Base-by-base conservation (phyloP, 1,140 invertebrate genomes). In the Ctenoplectra terminalis region DNA sequence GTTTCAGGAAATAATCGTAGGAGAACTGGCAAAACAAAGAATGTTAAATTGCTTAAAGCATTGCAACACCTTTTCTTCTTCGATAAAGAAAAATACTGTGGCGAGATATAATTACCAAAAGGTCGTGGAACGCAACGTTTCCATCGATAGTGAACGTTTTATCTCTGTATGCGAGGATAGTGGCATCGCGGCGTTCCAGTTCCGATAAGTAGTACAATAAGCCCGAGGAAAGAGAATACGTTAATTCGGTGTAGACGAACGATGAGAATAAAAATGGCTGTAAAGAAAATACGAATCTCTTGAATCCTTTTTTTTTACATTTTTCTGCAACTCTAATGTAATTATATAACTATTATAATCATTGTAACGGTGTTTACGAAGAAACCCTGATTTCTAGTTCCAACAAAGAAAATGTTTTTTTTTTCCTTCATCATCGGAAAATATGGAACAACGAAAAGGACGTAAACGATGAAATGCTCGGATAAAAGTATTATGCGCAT, bases 21-120 rank as follows among this genome's bases (percentile, higher is more conserved):
- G n/a, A 15, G 23, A 60, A 9, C 56, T 80, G 23, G 29, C 1
- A 34, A 61, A 61, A 23, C 29, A 31, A 2, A 1, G 13, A 34
- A 17, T 20, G 0, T 48, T 48, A 20, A 2, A n/a, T n/a, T n/a
- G n/a, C n/a, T n/a, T n/a, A n/a, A n/a, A n/a, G n/a, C n/a, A n/a
- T n/a, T n/a, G n/a, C n/a, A n/a, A n/a, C n/a, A n/a, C n/a, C n/a
- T n/a, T n/a, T n/a, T n/a, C n/a, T n/a, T n/a, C n/a, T n/a, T n/a
- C n/a, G n/a, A n/a, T n/a, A n/a, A n/a, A 34, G 1, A 0, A 23
- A 17, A 34, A 60, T 17, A 4, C 23, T 31, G 1, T 23, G 31
- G 11, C 34, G 8, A n/a, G 4, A 9, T 31, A 2, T 17, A 17
- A 9, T n/a, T 74, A 85, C 75, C 82, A 64, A 6, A 31, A 84